Conservation (phyloP, 1,140 invertebrate genomes). For the Neodiprion virginianus region DNA sequence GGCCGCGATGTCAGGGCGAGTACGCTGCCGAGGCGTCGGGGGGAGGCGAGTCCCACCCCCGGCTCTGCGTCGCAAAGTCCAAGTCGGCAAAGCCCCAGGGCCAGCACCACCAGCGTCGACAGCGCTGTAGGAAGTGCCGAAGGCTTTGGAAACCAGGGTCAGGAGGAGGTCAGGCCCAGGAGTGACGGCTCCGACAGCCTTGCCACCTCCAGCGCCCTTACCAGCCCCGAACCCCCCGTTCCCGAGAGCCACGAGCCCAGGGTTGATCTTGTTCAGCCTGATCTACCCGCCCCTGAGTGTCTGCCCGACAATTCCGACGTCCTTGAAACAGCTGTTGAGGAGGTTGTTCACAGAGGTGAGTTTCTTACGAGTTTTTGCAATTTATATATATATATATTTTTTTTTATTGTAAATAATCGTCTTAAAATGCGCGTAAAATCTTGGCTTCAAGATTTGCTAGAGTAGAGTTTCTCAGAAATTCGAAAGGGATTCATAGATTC, state of each 20-base stretch:
- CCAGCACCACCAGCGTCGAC: slow-evolving; percentile 66
- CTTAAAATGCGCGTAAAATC: no score
- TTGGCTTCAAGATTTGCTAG: no score
- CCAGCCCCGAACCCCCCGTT: slow-evolving; percentile 52
- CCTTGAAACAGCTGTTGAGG: slow-evolving; percentile 24
- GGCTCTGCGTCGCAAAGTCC: slow-evolving; percentile 44
- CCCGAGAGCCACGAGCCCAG: slow-evolving; percentile 40
- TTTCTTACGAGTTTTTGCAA: slow-evolving; percentile 16
- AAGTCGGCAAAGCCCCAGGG: slow-evolving; percentile 46
- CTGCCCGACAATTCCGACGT: slow-evolving; percentile 19
- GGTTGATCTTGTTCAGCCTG: slow-evolving; percentile 20
- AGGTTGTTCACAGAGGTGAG: slow-evolving; percentile 40
- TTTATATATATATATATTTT: neutral
- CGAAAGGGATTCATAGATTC: no score
- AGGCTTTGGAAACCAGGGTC: slow-evolving; percentile 54
- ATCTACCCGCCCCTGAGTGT: slow-evolving; percentile 28
- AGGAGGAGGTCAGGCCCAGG: slow-evolving; percentile 45
- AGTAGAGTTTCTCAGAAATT: no score
- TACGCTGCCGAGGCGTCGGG: slow-evolving; percentile 51
- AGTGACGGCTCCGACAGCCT: slow-evolving; percentile 57
- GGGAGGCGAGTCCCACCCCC: slow-evolving; percentile 38
- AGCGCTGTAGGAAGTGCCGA: slow-evolving; percentile 69
- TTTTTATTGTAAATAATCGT: neutral
- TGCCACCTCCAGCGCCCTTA: slow-evolving; percentile 53
- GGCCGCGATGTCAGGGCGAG: slow-evolving; percentile 45